Base-by-base conservation (phyloP, 2,797 vertebrate genomes). In the Petrocephalus schoutedeni region DNA sequence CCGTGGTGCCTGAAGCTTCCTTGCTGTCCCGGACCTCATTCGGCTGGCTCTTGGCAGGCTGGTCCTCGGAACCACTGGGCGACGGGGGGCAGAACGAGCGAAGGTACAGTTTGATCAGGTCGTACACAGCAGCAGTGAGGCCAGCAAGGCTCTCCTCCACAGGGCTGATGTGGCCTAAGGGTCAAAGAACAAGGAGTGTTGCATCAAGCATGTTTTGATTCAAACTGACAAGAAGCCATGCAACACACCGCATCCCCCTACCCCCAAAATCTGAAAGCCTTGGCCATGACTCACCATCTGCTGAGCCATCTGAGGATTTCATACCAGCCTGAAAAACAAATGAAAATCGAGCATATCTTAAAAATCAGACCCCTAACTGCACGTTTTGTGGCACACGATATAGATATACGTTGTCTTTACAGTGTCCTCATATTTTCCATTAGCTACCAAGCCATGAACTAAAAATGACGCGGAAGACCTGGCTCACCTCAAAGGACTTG, bases 1-100 rank as follows among this genome's bases (percentile, higher is more conserved):
- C 97, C 4, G 96, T 95, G 86, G 97, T 95, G 85, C 96, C 95
- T n/a, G 96, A 97, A 0, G 97, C 97, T 91, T 98, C 98, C 90
- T 94, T 97, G 87, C 93, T 93, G 89, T 85, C 92, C 87, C 85
- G 94, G 6, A 36, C 82, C 28, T 89, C 94, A 2, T 87, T 41
- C 1, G 83, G 6, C 0, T 92, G 91, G 0, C 87, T 87, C 0
- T 92, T 90, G 0, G 87, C 71, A 5, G 59, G 57, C 54, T 21
- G 57, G 51, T 21, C 80, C 28, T 89, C 94, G 0, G 87, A 61
- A 4, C 64, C 45, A 14, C 10, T 49, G 28, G 88, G 28, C 0
- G 92, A 93, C 0, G 91, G 92, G 12, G 91, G 89, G 91, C 96
- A 96, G 91, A 96, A 95, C 84, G 95, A 96, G 90, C 94, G 95